Evolutionary conservation across 1,140 invertebrate species (phyloP).

Genomic region (Probaryconus sp.): DNA sequence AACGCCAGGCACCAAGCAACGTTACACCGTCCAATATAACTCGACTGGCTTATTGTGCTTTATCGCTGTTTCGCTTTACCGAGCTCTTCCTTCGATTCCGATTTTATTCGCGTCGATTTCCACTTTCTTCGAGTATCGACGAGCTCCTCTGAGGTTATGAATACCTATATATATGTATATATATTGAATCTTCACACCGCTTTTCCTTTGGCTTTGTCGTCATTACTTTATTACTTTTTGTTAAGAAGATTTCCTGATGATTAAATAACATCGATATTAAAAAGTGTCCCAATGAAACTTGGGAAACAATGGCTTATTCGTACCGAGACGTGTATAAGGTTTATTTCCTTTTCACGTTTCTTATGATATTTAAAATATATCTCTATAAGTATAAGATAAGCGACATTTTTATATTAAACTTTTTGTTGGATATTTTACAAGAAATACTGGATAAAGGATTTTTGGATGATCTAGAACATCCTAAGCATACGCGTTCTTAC

Average conservation of each 20-base stretch:
- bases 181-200: conserved; percentile 1
- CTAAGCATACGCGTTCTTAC: not conserved
- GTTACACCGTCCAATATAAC: conserved; percentile 72
- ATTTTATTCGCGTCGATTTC: conserved; percentile 51
- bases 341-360: too few relatives aligned
- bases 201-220: not conserved
- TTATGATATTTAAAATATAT: too few relatives aligned
- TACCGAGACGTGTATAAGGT: too few relatives aligned
- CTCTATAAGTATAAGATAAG: conserved; percentile 10
- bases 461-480: not conserved
- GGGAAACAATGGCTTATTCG: too few relatives aligned
- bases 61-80: conserved; percentile 65
- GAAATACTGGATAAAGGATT: conserved; percentile 13
- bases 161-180: conserved; percentile 6
- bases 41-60: conserved; percentile 71
- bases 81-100: conserved; percentile 58
- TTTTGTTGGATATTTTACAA: conserved; percentile 13
- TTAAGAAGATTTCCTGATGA: conserved; percentile 1
- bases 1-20: conserved; percentile 64
- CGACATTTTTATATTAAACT: conserved; percentile 25
- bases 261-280: too few relatives aligned
- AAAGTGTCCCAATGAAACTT: too few relatives aligned
- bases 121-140: conserved; percentile 32
- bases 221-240: conserved; percentile 20
- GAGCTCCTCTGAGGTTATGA: conserved; percentile 37